These are phyloP conservation scores for Lochmaea crataegi DNA, from an alignment of 2,888 invertebrate species.

Conservation along the genomic window DNA sequence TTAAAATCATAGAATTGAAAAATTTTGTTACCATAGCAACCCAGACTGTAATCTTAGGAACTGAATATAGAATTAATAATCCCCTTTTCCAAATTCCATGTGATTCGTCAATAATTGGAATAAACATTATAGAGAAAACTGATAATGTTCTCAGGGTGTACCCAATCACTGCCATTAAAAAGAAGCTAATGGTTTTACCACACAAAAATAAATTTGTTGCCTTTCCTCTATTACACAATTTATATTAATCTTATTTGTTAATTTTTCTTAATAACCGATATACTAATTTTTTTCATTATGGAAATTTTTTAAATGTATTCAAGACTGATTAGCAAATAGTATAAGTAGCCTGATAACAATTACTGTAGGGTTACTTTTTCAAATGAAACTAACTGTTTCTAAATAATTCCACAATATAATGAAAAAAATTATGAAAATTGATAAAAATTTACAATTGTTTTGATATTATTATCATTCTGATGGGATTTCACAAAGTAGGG, in stretches of 20 bases:
- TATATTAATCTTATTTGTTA: slow-evolving; percentile 1
- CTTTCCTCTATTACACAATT: slow-evolving; percentile 1
- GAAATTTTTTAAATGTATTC: too few species aligned
- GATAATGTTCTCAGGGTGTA: background rate
- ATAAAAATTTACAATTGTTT: too few species aligned
- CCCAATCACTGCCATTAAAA: slow-evolving; percentile 4
- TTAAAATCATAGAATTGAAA: slow-evolving; percentile 11
- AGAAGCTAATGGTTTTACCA: slow-evolving; percentile 1
- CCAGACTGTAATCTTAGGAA: slow-evolving; percentile 17
- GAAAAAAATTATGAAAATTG: too few species aligned
- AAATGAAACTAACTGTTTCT: too few species aligned
- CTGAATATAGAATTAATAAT: slow-evolving; percentile 2
- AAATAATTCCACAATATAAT: too few species aligned
- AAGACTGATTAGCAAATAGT: background rate
- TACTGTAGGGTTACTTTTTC: slow-evolving; percentile 1
- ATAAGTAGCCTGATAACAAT: background rate
- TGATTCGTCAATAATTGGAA: slow-evolving; percentile 1
- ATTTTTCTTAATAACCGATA: background rate
- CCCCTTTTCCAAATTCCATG: background rate
- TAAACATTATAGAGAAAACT: slow-evolving; percentile 4
- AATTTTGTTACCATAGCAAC: slow-evolving; percentile 10
- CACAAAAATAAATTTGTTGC: background rate
- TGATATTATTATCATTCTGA: too few species aligned
- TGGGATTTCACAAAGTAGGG: too few species aligned
- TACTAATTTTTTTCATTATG: background rate